Evolutionary conservation across 2,888 invertebrate species (phyloP).

Genomic region (Drosophila greeni): DNA sequence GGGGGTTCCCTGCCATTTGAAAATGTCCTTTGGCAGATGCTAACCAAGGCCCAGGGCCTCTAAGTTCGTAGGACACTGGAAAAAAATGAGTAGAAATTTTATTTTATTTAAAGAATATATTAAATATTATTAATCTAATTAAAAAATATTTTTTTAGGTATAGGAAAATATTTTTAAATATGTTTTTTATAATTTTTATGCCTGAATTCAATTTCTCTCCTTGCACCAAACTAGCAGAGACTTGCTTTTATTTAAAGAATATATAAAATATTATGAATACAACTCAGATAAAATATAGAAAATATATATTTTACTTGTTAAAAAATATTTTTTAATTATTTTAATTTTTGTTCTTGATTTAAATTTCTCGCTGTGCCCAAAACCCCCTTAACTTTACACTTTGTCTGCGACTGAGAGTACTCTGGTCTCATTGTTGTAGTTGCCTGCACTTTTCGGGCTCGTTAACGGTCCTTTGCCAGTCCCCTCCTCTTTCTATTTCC

Average conservation of each 20-base stretch:
- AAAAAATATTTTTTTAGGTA: no score
- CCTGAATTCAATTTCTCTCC: no score
- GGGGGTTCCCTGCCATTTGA: slow-evolving; percentile 24
- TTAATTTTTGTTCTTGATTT: background rate
- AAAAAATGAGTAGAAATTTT: background rate
- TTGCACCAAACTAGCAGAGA: no score
- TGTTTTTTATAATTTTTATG: no score
- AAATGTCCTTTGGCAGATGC: slow-evolving; percentile 49
- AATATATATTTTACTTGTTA: no score
- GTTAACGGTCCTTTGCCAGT: slow-evolving; percentile 44
- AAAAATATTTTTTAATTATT: background rate
- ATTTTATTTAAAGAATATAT: no score
- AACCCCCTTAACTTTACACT: slow-evolving; percentile 9
- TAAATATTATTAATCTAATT: no score
- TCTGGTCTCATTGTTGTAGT: slow-evolving; percentile 22
- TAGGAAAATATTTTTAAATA: no score
- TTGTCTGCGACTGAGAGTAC: slow-evolving; percentile 25
- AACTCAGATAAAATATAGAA: no score
- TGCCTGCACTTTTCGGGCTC: slow-evolving; percentile 57
- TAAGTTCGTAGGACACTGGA: background rate
- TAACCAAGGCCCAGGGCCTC: slow-evolving; percentile 5
- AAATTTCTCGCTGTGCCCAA: slow-evolving; percentile 1
- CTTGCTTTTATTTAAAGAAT: no score
- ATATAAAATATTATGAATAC: no score
- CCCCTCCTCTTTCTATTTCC: slow-evolving; percentile 1